Base-by-base conservation (phyloP, 2,888 invertebrate genomes). In the Hypena proboscidalis region DNA sequence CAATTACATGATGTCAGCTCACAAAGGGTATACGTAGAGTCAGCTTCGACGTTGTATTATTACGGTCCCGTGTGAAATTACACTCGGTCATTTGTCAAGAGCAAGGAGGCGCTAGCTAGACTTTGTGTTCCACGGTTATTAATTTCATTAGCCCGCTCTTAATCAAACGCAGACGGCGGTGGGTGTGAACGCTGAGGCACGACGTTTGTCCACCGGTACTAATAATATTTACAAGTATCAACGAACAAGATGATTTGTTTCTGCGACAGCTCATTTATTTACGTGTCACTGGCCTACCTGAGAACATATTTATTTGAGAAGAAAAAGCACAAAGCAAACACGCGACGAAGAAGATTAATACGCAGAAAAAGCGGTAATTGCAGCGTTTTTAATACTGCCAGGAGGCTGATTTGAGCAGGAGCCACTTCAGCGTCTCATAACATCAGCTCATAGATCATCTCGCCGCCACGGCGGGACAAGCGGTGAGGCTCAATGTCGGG, bases 11-110 rank as follows among this genome's bases (percentile, higher is more conserved):
- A 56, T 48, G 52, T 68, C 63, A 56, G 47, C 41, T 35, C 45
- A 50, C 51, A 55, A 58, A 56, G 50, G 59, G 50, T 63, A 61
- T 57, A 63, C 51, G 49, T 40, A 51, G 34, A 60, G 54, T 43
- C 54, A 53, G 55, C 59, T 68, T 69, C 64, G 70, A 65, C 71
- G 63, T 67, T 62, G 68, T 72, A 61, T 78, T 81, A 80, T 83
- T 74, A 85, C 74, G 70, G 72, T 67, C 76, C 73, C 84, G 85
- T 83, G 83, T 90, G 87, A 90, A 85, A 90, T 89, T 86, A 86
- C 89, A 90, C 74, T 69, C 85, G 83, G 78, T 80, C 84, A 85
- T 90, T 89, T 85, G 87, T 90, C 89, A 88, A 70, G 80, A 71
- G 72, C 67, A 74, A 79, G 80, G 77, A 83, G 85, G 81, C 83